Conservation (phyloP, 1,140 invertebrate species). For the Lasioglossum albipes region DNA sequence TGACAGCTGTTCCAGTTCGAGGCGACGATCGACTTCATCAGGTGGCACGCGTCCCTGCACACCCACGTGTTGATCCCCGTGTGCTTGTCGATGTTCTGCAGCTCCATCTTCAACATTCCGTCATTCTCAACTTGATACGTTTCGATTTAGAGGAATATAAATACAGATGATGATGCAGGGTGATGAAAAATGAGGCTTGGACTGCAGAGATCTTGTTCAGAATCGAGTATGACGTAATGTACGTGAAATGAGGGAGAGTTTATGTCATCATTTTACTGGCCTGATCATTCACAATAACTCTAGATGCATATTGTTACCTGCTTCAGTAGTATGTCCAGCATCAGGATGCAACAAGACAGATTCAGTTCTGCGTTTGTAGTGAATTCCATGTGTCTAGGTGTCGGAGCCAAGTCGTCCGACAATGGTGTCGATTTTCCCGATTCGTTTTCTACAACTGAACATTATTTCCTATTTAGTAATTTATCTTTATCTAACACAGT, state of each 20-base stretch:
- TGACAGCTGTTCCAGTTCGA: constrained; percentile 88
- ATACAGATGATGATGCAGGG: no score
- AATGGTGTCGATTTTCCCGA: constrained; percentile 85
- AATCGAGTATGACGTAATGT: no score
- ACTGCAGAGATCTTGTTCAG: no score
- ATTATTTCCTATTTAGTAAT: constrained; percentile 62
- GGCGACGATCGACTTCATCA: constrained; percentile 91
- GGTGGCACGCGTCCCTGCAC: constrained; percentile 87
- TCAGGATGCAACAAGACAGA: constrained; percentile 96
- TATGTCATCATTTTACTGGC: no score
- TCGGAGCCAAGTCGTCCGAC: constrained; percentile 85
- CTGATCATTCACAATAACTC: no score
- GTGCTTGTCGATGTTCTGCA: constrained; percentile 94
- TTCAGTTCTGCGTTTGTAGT: constrained; percentile 86
- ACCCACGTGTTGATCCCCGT: constrained; percentile 89
- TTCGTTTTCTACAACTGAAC: constrained; percentile 85
- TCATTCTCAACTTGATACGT: neutral
- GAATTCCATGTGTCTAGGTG: constrained; percentile 82
- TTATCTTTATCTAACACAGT: no score
- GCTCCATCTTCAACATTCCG: constrained; percentile 87
- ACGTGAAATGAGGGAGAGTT: no score
- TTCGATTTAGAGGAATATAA: no score
- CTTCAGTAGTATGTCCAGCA: constrained; percentile 96
- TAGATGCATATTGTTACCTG: constrained; percentile 83
- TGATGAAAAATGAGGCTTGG: no score